Evolutionary conservation across 2,113 vertebrate species (phyloP), one percentile per base, ranked within the genome.

Genomic region (Seriola rivoliana): DNA sequence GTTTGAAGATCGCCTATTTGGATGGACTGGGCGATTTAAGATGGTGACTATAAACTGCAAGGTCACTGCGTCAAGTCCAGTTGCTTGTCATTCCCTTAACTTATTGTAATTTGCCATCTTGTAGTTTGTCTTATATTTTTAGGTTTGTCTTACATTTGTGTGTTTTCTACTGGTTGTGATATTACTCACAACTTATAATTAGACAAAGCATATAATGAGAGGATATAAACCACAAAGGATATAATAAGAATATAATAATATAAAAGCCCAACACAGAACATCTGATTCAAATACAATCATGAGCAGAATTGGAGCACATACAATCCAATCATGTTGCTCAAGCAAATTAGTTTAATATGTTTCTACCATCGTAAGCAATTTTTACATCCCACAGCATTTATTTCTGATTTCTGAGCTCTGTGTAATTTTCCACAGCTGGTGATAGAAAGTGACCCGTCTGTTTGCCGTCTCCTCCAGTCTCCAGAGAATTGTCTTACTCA

Each of bases 361-460:
- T 46, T 58, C 62, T 66, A 38, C 58, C 48, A 54, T n/a, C 23
- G 58, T 34, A 42, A 70, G 34, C 58, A 63, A 44, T 23, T 57
- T 58, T 40, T 25, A 50, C 32, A 32, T 81, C 32, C n/a, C 32
- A 29, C 42, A 74, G 4, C 4, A 40, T 74, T 67, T 52, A 60
- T 52, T 48, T 50, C 54, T 69, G 5, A 81, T 69, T 44, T 69
- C 54, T 3, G 3, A 48, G 42, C 50, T 29, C 40, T 54, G 65
- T 40, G 25, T 64, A 57, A 64, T 74, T 40, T 68, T 16, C 66
- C 21, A 57, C 38, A 57, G 48, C 65, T 36, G 64, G 40, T 65
- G 32, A 50, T 21, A 40, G 10, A 48, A 75, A 55, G 38, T 57
- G 32, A 38, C n/a, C 23, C 10, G 2, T 48, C 52, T 80, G 50